phyloP scores from a whole-genome alignment of 2,113 vertebrate species.

The Dromiciops gliroides region DNA sequence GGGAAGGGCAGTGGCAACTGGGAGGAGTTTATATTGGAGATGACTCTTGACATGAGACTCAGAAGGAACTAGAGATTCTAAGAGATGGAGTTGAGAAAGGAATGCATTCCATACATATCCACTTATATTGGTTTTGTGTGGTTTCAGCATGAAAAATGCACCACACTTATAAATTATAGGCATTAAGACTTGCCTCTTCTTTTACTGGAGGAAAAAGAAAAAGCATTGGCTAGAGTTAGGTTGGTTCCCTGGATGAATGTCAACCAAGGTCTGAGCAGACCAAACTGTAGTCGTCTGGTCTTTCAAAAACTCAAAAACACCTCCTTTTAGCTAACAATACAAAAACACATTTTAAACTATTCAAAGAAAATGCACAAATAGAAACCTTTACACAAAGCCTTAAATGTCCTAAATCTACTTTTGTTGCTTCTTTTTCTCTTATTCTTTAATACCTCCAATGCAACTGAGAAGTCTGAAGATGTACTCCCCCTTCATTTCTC shows the following conservation, averaged over 20 bases:
- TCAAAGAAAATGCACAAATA: neutral
- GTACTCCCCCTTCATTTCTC: neutral
- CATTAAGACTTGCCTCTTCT: neutral
- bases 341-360: neutral
- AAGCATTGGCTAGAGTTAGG: neutral
- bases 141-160: conserved; percentile 14
- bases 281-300: neutral
- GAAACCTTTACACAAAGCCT: conserved; percentile 6
- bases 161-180: neutral
- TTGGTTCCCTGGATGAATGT: neutral
- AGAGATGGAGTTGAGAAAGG: neutral
- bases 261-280: neutral
- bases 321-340: neutral
- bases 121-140: neutral
- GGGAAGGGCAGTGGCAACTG: neutral
- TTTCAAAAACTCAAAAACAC: conserved; percentile 30
- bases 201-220: neutral
- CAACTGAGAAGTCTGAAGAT: neutral
- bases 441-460: neutral
- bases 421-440: neutral
- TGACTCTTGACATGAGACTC: neutral
- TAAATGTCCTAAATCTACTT: neutral
- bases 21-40: neutral
- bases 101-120: neutral
- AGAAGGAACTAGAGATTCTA: neutral